phyloP scores from a whole-genome alignment of 1,140 invertebrate species.

The Phymorhynchus buccinoides region DNA sequence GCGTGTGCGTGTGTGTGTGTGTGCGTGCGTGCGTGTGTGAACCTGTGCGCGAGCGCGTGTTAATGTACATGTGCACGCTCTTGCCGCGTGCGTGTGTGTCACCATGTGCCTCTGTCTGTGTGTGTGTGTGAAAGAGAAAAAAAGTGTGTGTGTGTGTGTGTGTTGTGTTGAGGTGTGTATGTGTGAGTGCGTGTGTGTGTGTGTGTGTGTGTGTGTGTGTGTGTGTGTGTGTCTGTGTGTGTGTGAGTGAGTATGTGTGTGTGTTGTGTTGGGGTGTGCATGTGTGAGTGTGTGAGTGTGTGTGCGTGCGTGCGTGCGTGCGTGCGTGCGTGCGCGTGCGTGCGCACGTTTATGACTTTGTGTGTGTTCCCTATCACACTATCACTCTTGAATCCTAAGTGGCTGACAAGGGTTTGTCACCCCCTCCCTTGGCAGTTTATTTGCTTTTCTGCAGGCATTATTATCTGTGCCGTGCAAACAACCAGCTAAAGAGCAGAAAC shows the following conservation, averaged over 20 bases:
- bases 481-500: too few relatives aligned
- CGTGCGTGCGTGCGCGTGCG: not conserved
- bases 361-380: not conserved
- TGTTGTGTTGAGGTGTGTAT: not conserved
- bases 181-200: not conserved
- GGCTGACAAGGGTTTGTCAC: too few relatives aligned
- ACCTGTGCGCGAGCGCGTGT: too few relatives aligned
- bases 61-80: too few relatives aligned
- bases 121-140: not conserved
- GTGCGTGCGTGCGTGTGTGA: constrained; percentile 1
- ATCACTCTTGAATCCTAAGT: too few relatives aligned
- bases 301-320: not conserved
- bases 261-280: not conserved
- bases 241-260: not conserved
- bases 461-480: too few relatives aligned
- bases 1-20: not conserved
- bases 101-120: not conserved
- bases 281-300: too few relatives aligned
- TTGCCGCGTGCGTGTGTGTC: too few relatives aligned
- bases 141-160: not conserved
- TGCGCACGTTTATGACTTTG: not conserved
- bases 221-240: not conserved
- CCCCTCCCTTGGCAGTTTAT: too few relatives aligned
- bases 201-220: not conserved
- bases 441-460: too few relatives aligned